Evolutionary conservation across 2,113 vertebrate species (phyloP), one percentile per base, ranked within the genome.

Genomic region (Triplophysa siluroides): DNA sequence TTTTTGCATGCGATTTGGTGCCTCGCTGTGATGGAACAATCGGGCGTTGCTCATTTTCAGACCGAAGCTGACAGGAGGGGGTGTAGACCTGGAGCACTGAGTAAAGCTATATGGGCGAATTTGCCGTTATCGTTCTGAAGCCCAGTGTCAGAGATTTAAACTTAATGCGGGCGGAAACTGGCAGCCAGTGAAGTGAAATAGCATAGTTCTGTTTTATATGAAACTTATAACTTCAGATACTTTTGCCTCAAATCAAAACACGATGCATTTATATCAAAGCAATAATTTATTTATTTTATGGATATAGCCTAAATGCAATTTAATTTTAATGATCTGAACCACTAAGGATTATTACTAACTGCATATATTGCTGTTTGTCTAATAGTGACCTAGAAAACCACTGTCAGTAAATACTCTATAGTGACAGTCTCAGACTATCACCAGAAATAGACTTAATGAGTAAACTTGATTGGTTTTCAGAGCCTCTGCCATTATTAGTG

Each of bases 381-480:
- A 23, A 1, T 7, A 38, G 41, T 83, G 69, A 78, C 81, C 70
- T 52, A 83, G 41, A 83, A 83, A 72, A 38, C 1, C 58, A 56
- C 41, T 21, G 61, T 70, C 74, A 77, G 60, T 72, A 56, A 72
- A 72, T 56, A 21, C 50, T 72, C 12, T 56, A 33, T n/a, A 58
- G 52, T 72, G 70, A 72, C 56, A 64, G n/a, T 16, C 45, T 79
- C 26, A 64, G 43, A 54, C 18, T 21, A 14, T 78, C 16, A 61
- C 61, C 76, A 78, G 70, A 61, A 78, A 83, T 65, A 83, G 71
- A 45, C 23, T 63, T 70, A 78, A 68, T 61, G 64, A 83, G 54
- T 76, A 45, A 58, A 29, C 1, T 14, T 52, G 19, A 52, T 45
- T 18, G 62, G 69, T 63, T 66, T 75, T 64, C 33, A 64, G 24